Percentiles rank a stretch among this genome's conserved stretches.
phyloP scores from a whole-genome alignment of 1,140 invertebrate species.

The Drosophila yakuba region DNA sequence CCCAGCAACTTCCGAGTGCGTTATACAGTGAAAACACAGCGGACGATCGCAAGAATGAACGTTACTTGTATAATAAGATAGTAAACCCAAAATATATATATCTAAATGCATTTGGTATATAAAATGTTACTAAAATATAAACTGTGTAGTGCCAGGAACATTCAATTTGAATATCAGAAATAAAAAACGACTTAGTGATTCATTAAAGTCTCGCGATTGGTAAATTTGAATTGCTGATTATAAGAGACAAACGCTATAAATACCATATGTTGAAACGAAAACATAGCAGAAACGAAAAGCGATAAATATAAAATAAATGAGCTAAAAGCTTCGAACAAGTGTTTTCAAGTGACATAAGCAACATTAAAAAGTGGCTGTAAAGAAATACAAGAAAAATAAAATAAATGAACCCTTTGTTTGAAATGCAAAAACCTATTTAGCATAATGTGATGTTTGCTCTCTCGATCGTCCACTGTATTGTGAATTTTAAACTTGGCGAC shows the following conservation, averaged over 20 bases:
- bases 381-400: not conserved
- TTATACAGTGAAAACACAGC: conserved; percentile 39
- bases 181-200: too few relatives aligned
- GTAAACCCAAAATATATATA: too few relatives aligned
- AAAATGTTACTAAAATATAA: too few relatives aligned
- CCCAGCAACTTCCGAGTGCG: conserved; percentile 55
- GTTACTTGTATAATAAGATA: too few relatives aligned
- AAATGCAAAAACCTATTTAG: not conserved
- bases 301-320: not conserved
- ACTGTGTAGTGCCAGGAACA: too few relatives aligned
- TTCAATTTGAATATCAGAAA: too few relatives aligned
- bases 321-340: not conserved
- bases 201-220: too few relatives aligned
- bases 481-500: conserved; percentile 9
- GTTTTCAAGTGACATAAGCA: not conserved
- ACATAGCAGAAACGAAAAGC: not conserved
- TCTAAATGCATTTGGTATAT: too few relatives aligned
- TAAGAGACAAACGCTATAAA: not conserved
- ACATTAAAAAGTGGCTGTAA: not conserved
- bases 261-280: not conserved
- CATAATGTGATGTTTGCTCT: conserved; percentile 19
- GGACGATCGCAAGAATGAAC: conserved; percentile 14
- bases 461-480: conserved; percentile 35
- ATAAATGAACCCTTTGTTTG: not conserved
- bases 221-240: too few relatives aligned